A percentile compares a stretch with the other conserved stretches of the same genome.
phyloP scores from a whole-genome alignment of 2,797 vertebrate species.

The Myotis pilosus region DNA sequence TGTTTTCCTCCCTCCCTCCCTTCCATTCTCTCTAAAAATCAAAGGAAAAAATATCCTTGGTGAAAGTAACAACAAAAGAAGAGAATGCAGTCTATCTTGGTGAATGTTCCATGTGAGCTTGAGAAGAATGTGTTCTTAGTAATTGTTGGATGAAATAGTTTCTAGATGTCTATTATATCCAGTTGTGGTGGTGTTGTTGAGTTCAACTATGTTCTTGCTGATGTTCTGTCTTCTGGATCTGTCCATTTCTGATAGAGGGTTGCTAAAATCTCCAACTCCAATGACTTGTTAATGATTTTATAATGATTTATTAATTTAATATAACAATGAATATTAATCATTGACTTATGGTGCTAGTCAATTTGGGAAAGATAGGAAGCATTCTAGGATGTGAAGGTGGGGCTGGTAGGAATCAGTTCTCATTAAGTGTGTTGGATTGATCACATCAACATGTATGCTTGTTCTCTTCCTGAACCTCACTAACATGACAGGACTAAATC shows the following conservation, averaged over 20 bases:
- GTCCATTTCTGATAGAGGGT: neutral
- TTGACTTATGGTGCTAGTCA: neutral
- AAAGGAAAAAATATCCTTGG: no score
- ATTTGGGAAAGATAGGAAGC: neutral
- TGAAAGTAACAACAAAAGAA: no score
- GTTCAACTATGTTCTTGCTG: neutral
- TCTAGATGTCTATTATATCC: neutral
- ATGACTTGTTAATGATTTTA: neutral
- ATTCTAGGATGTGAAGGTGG: neutral
- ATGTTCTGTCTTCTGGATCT: neutral
- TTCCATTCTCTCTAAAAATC: no score
- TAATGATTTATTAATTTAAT: neutral
- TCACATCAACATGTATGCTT: neutral
- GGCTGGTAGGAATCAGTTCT: neutral
- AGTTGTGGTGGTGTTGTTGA: neutral
- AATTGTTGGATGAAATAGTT: neutral
- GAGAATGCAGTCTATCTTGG: neutral
- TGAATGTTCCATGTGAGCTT: neutral
- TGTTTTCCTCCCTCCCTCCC: no score
- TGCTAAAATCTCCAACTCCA: neutral
- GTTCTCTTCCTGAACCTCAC: neutral
- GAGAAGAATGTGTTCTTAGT: neutral
- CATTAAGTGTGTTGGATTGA: neutral
- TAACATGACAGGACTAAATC: neutral
- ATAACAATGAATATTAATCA: neutral